Evolutionary conservation across 2,797 vertebrate species (phyloP).

Genomic region (Nannoperca australis): DNA sequence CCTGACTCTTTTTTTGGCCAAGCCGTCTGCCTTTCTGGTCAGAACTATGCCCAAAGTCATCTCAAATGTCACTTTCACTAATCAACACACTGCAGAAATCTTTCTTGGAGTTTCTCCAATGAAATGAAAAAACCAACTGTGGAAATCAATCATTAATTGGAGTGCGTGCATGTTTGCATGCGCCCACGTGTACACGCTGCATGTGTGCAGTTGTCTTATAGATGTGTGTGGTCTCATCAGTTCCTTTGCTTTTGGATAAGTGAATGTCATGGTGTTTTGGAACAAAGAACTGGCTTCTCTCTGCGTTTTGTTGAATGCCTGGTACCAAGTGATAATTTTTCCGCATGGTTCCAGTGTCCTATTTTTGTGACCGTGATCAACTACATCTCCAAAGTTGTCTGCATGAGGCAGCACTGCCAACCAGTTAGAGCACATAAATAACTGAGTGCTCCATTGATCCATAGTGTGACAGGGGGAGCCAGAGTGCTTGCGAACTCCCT

Average conservation of each 20-base stretch:
- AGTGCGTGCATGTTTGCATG: slow-evolving; percentile 18
- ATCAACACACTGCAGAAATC: slow-evolving; percentile 62
- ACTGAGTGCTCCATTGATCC: slow-evolving; percentile 80
- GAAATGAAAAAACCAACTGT: slow-evolving; percentile 63
- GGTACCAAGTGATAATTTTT: slow-evolving; percentile 71
- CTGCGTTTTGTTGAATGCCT: slow-evolving; percentile 58
- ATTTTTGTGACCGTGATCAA: slow-evolving; percentile 75
- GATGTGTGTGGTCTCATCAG: slow-evolving; percentile 63
- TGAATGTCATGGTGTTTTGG: slow-evolving; percentile 58
- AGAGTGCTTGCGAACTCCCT: slow-evolving; percentile 76
- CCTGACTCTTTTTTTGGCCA: slow-evolving; percentile 54
- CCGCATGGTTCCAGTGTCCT: slow-evolving; percentile 60
- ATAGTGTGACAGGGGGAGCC: slow-evolving; percentile 73
- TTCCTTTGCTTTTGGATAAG: slow-evolving; percentile 58
- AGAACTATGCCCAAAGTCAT: slow-evolving; percentile 62
- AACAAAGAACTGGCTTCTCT: slow-evolving; percentile 55
- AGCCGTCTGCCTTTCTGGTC: slow-evolving; percentile 56
- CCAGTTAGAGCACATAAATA: slow-evolving; percentile 78
- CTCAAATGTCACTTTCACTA: slow-evolving; percentile 69
- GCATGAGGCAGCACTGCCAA: slow-evolving; percentile 69
- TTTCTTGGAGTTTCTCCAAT: slow-evolving; percentile 59
- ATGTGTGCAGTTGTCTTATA: slow-evolving; percentile 32
- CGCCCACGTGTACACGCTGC: slow-evolving; percentile 2
- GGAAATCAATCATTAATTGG: slow-evolving; percentile 67
- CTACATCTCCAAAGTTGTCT: slow-evolving; percentile 70